Evolutionary conservation across 2,797 vertebrate species (phyloP).

Genomic region (Spinibarbus caldwelli): DNA sequence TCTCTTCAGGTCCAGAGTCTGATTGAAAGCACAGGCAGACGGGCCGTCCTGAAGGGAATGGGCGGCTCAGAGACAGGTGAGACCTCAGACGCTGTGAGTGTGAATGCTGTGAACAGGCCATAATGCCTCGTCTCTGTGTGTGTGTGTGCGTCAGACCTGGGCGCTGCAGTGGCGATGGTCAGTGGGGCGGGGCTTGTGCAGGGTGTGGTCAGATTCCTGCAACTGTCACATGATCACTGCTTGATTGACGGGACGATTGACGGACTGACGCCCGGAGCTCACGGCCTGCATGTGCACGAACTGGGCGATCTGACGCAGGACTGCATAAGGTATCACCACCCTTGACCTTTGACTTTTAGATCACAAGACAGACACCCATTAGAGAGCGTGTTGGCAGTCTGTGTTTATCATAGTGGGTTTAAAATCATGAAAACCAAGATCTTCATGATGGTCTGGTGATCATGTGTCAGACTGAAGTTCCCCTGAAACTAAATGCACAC

Average conservation of each 20-base stretch:
- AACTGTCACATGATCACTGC: conserved; percentile 80
- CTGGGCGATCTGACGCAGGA: conserved; percentile 85
- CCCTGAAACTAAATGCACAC: background rate
- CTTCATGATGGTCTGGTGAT: background rate
- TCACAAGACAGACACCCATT: background rate
- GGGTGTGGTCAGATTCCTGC: conserved; percentile 89
- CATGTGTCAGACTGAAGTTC: background rate
- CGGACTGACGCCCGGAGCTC: conserved; percentile 82
- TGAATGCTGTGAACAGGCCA: background rate
- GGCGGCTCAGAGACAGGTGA: conserved; percentile 67
- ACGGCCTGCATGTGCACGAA: conserved; percentile 88
- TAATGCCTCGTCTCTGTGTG: background rate
- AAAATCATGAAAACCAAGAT: background rate
- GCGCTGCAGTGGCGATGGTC: conserved; percentile 87
- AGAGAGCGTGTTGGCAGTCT: background rate
- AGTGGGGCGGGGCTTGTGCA: conserved; percentile 72
- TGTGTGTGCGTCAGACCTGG: conserved; percentile 70
- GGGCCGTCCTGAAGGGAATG: conserved; percentile 88
- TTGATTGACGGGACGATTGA: conserved; percentile 90
- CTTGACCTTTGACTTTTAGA: background rate
- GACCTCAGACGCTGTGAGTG: background rate
- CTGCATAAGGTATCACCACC: conserved; percentile 80
- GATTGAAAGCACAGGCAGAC: conserved; percentile 84
- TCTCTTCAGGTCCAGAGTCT: conserved; percentile 81
- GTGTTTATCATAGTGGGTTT: background rate